phyloP scores from a whole-genome alignment of 2,797 vertebrate species.

The Corythornis leucogaster region DNA sequence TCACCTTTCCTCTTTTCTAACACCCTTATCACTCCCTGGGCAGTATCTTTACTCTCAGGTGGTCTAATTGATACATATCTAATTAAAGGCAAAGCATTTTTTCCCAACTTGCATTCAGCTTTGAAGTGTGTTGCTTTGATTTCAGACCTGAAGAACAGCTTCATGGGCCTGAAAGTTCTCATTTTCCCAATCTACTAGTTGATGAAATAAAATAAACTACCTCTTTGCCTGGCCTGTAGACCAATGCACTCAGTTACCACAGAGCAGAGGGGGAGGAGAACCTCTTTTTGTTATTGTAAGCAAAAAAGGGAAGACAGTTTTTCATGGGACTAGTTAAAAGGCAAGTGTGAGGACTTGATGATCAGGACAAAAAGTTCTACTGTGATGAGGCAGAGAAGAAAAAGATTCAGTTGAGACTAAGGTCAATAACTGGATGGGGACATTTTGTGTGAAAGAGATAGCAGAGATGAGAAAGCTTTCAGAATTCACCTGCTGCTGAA shows the following conservation, averaged over 20 bases:
- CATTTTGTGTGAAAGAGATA: not conserved
- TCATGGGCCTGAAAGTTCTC: not conserved
- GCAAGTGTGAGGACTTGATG: not conserved
- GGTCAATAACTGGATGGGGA: not conserved
- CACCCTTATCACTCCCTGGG: not conserved
- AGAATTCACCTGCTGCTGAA: not conserved
- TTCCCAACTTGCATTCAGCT: not conserved
- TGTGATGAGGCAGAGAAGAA: not conserved
- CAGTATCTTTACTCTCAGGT: conserved; percentile 5
- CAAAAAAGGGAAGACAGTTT: not conserved
- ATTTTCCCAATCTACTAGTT: not conserved
- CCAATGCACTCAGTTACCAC: not conserved
- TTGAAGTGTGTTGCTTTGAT: conserved; percentile 36
- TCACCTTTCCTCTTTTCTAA: conserved; percentile 8
- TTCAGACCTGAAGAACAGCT: not conserved
- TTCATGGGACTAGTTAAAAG: not conserved
- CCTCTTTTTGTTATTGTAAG: too few relatives aligned
- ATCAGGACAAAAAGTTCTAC: not conserved
- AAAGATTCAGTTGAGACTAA: not conserved
- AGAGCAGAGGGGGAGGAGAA: too few relatives aligned
- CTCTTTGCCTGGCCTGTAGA: not conserved
- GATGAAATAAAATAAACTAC: not conserved
- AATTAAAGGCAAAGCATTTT: conserved; percentile 29
- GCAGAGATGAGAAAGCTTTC: not conserved
- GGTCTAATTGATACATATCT: conserved; percentile 41